A percentile compares a stretch with the other conserved stretches of the same genome.
Conservation (phyloP, 2,113 vertebrate species). For the Poicephalus meyeri region DNA sequence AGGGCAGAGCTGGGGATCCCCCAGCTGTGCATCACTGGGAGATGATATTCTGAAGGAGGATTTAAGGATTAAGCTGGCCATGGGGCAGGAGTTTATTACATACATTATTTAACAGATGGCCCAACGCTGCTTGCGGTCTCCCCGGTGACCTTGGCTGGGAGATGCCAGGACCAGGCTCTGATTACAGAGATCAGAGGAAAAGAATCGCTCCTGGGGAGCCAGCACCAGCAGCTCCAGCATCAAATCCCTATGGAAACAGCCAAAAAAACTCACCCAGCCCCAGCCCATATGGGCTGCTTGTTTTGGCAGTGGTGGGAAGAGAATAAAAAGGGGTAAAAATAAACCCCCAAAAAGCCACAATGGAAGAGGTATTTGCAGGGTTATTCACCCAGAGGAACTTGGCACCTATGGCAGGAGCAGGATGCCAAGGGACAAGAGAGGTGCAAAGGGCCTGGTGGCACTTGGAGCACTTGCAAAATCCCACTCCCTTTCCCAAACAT, state of each 20-base stretch:
- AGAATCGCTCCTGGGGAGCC: not conserved
- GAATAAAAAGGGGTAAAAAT: not conserved
- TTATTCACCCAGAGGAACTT: not conserved
- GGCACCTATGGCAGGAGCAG: not conserved
- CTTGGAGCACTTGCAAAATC: not conserved
- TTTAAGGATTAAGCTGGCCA: conserved; percentile 60
- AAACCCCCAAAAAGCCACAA: not conserved
- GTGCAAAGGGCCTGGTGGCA: not conserved
- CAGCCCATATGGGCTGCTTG: not conserved
- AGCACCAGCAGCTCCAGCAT: not conserved
- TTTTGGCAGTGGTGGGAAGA: not conserved
- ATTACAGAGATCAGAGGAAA: not conserved
- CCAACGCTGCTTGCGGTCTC: conserved; percentile 38
- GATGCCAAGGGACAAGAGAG: rapidly evolving
- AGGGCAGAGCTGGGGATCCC: not conserved
- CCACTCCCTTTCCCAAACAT: not conserved
- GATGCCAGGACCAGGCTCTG: not conserved
- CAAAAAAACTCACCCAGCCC: not conserved
- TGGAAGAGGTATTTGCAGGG: not conserved
- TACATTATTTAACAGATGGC: conserved; percentile 67
- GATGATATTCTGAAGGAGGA: conserved; percentile 39
- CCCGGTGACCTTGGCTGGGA: conserved; percentile 56
- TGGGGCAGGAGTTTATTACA: conserved; percentile 42
- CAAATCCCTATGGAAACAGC: conserved; percentile 56
- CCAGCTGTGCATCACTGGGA: rapidly evolving